Evolutionary conservation across 2,113 vertebrate genomes (phyloP), one percentile per base, ranked within the genome.

Genomic region (Epinephelus moara): DNA sequence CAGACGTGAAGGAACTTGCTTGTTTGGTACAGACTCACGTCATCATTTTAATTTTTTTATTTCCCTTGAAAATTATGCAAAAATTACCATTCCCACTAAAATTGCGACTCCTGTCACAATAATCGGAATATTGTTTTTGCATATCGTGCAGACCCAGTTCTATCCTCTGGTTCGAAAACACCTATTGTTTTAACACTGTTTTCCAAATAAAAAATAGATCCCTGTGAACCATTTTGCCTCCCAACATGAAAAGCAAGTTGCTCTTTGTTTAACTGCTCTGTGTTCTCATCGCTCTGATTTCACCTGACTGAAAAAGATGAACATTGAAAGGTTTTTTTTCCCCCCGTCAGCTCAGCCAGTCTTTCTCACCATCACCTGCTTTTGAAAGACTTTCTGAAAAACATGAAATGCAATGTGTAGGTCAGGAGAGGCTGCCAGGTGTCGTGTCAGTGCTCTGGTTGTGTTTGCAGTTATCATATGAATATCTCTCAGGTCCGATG

Each of bases 401-500:
- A 23, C 33, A 15, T 27, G 25, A 57, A 23, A 18, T 18, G 19
- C 4, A 52, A 1, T 10, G n/a, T 4, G 30, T n/a, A 27, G 21
- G 50, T 42, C 12, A 53, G 13, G 33, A 4, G 30, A 57, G 37
- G 33, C 56, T 40, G 27, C 27, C 21, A 40, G 45, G 4, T 25
- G 15, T 57, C 4, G 21, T 66, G 37, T 15, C 74, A 50, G 0
- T 50, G 12, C 2, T 49, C 13, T 47, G 12, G 12, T 67, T 11
- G 33, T 69, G 37, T 75, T 61, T 61, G 12, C 45, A 33, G 59
- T 9, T 27, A 3, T 15, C 25, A 15, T 4, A 0, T n/a, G 23
- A 15, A 27, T 59, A 25, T 64, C 14, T 53, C 40, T 87, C 84
- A 99, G 98, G 98, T 77, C 95, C 98, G 47, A 96, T 95, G 93